Evolutionary conservation across 2,888 invertebrate species (phyloP).

Genomic region (Bimastos eiseni): DNA sequence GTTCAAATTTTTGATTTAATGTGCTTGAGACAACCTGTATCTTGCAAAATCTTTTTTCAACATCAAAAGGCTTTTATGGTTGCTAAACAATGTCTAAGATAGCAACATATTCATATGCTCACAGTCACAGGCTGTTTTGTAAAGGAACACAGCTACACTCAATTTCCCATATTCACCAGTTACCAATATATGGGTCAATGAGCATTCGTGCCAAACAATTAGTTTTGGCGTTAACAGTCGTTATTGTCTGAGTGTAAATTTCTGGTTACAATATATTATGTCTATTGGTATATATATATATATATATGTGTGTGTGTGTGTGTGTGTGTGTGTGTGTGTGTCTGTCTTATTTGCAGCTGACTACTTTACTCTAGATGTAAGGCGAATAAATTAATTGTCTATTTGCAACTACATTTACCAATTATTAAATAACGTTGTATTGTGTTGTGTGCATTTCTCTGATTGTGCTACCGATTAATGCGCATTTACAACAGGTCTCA

Average conservation of each 20-base stretch:
- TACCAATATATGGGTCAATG: background rate
- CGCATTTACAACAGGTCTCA: background rate
- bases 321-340: too few species aligned
- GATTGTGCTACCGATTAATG: background rate
- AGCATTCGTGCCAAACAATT: background rate
- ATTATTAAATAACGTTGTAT: background rate
- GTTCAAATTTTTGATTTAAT: background rate
- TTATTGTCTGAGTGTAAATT: background rate
- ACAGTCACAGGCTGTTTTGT: background rate
- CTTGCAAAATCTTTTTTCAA: background rate
- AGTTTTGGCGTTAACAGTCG: background rate
- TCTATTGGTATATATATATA: background rate
- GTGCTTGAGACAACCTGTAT: background rate
- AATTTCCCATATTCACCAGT: background rate
- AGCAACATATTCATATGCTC: background rate
- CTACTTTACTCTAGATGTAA: background rate
- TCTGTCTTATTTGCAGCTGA: background rate
- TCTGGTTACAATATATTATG: background rate
- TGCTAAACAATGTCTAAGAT: background rate
- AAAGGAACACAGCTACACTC: background rate
- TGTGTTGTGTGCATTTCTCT: background rate
- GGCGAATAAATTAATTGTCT: background rate
- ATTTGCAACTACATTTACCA: background rate
- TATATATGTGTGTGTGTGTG: too few species aligned
- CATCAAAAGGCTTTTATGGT: background rate